These are phyloP conservation scores for Armadillidium nasatum DNA, from an alignment of 1,140 invertebrate genomes.

Conservation along the genomic window DNA sequence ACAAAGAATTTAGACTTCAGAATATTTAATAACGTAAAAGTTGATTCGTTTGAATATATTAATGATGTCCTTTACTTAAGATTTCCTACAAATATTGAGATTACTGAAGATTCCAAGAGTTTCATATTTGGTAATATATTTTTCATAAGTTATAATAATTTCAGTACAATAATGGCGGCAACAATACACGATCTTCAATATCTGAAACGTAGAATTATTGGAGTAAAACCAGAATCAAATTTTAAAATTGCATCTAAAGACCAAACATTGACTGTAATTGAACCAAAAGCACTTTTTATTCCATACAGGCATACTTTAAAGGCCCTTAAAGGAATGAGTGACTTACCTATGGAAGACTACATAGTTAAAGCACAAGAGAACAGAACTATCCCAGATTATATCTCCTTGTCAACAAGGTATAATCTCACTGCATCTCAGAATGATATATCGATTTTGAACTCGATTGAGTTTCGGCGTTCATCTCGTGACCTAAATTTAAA, in stretches of 20 bases:
- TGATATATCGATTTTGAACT: neutral
- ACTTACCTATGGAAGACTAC: slow-evolving; percentile 49
- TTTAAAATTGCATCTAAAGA: slow-evolving; percentile 43
- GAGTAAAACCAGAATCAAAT: slow-evolving; percentile 51
- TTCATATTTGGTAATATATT: slow-evolving; percentile 69
- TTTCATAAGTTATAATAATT: slow-evolving; percentile 63
- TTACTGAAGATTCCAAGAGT: slow-evolving; percentile 51
- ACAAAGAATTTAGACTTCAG: no score
- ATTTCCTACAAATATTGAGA: no score
- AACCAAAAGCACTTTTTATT: slow-evolving; percentile 54
- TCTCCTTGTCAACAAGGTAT: neutral
- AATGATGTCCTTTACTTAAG: no score
- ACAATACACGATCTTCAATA: slow-evolving; percentile 54
- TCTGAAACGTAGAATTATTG: slow-evolving; percentile 53
- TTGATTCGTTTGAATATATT: no score
- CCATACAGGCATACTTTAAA: slow-evolving; percentile 52
- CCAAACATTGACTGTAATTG: slow-evolving; percentile 48
- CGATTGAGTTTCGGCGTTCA: slow-evolving; percentile 20
- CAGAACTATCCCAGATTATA: slow-evolving; percentile 19
- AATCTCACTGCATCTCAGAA: no score
- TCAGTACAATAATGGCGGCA: slow-evolving; percentile 63
- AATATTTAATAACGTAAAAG: no score
- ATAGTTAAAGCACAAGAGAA: slow-evolving; percentile 43
- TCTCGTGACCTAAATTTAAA: slow-evolving; percentile 43
- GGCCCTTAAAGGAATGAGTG: slow-evolving; percentile 48